Evolutionary conservation across 2,797 vertebrate species (phyloP), one percentile per base, ranked within the genome.

Genomic region (Cuniculus paca): DNA sequence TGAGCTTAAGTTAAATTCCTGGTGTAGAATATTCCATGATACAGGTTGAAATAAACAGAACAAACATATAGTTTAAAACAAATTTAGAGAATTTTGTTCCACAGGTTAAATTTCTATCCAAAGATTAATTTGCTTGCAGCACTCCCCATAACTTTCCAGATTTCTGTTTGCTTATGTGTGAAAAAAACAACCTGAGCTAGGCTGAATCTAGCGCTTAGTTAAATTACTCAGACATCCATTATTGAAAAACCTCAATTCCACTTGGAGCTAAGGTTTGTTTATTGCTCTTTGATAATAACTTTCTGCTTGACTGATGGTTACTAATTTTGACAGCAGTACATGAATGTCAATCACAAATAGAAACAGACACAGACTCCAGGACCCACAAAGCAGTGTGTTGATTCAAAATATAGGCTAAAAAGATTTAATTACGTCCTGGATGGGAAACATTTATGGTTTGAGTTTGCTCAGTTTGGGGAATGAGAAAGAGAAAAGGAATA

Each of bases 141-240:
- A 74, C 50, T 74, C 60, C 60, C 97, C 84, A 22, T 56, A 96
- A 95, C 89, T 97, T 96, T 93, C 82, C 48, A 92, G 95, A 87
- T 97, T 97, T 96, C 91, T 98, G 65, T 98, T 98, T 98, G 97
- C 95, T 97, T 96, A n/a, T 94, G 75, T 93, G 61, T 0, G 1
- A 97, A 94, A 2, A 8, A n/a, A 34, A 28, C 91, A 93, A 13
- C 31, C 92, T 97, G 88, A 90, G 97, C 82, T n/a, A 75, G 94
- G 58, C 94, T 92, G 94, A 86, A 87, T 96, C 72, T 65, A 34
- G 94, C 0, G 24, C 98, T 98, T 95, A 97, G 90, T 97, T 97
- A 97, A 98, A 98, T 98, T 97, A 96, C 97, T 97, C 96, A 96
- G 60, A 94, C 78, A 97, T 75, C 80, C 88, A 77, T 97, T 98